Base-by-base conservation (phyloP, 2,888 invertebrate genomes). In the Phragmatobia fuliginosa region DNA sequence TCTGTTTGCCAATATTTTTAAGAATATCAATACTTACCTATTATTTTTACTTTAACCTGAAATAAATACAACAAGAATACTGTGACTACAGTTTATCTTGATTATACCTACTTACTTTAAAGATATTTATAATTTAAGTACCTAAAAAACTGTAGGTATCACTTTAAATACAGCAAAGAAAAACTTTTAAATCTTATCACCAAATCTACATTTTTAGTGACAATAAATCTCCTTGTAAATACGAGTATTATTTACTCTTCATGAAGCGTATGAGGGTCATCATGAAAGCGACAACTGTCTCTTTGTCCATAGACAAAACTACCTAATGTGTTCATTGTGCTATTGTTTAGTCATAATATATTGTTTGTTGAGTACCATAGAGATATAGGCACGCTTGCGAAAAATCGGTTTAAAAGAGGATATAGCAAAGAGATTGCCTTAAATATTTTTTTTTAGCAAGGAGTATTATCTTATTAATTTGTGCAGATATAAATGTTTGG, bases 321-420 rank as follows among this genome's bases (percentile, higher is more conserved):
- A 41, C 58, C 32, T 67, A 45, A 33, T 49, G 32, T 63, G 25
- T 38, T 63, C 38, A 66, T 59, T 68, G 62, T 67, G 65, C 45
- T 49, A 60, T 80, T 82, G 80, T 82, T 21, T 32, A 36, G 60
- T 36, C 28, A n/a, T n/a, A n/a, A n/a, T 36, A 33, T 66, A 69
- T 72, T 75, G 68, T 79, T 79, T 82, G 71, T 58, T 78, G 67
- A 71, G 65, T 79, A 82, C 73, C 62, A 71, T 68, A 33, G n/a
- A 74, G 78, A 73, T 72, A 67, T 73, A 72, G 64, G 73, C 74
- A 80, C 33, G 61, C 66, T 68, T 45, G 78, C 82, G 80, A 73
- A 10, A 76, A 81, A 82, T 82, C 76, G 72, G 66, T 73, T 78
- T 78, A 78, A 80, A 82, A 68, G 38, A 64, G 68, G 4, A 36